phyloP scores from a whole-genome alignment of 2,888 invertebrate species.

The Anthrax anthrax region DNA sequence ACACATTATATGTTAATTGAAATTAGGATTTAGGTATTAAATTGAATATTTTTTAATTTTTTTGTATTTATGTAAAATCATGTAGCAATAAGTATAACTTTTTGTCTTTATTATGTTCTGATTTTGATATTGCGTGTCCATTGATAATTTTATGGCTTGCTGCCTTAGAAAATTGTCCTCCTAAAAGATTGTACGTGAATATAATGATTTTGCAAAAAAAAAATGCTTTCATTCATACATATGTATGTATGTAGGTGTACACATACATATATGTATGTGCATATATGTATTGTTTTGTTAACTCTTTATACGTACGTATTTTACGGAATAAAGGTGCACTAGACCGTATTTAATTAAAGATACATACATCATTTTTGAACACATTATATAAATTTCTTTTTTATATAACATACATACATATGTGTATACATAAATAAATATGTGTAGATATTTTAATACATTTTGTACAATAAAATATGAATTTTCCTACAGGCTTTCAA shows the following conservation, averaged over 20 bases:
- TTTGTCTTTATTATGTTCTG: neutral
- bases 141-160: conserved; percentile 4
- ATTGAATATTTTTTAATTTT: no score
- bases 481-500: neutral
- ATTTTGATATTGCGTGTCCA: conserved; percentile 2
- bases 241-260: no score
- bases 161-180: conserved; percentile 5
- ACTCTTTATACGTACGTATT: neutral
- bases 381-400: neutral
- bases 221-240: neutral
- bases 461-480: neutral
- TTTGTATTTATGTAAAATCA: no score
- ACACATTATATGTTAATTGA: no score
- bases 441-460: no score
- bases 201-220: neutral
- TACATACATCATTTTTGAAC: neutral
- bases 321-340: neutral
- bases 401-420: neutral
- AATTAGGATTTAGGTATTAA: no score
- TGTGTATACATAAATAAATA: neutral
- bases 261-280: no score
- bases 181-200: neutral
- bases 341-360: conserved; percentile 6
- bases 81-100: no score
- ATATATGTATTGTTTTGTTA: no score